Percentiles rank a stretch among this genome's conserved stretches.
Conservation (phyloP, 2,888 invertebrate genomes). For the Aphodius sticticus region DNA sequence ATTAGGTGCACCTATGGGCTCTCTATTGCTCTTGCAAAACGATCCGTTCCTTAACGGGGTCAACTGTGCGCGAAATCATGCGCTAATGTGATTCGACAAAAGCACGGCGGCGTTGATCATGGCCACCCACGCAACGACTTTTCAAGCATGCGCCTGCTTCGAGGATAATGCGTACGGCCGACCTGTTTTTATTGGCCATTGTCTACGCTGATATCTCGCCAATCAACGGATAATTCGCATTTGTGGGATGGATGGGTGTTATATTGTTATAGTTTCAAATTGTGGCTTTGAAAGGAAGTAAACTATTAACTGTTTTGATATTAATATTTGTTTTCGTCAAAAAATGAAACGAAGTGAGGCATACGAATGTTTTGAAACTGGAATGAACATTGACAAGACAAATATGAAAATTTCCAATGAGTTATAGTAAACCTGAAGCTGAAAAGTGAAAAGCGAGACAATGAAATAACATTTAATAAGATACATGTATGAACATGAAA, state of each 20-base stretch:
- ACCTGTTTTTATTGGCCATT: not conserved
- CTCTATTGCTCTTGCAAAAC: conserved; percentile 50
- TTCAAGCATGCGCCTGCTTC: not conserved
- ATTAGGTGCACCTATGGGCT: conserved; percentile 6
- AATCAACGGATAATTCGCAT: not conserved
- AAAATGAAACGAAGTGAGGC: no score
- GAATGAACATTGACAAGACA: no score
- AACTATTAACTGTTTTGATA: no score
- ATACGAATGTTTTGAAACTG: no score
- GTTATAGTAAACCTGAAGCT: no score
- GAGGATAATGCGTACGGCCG: not conserved
- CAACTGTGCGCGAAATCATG: conserved; percentile 55
- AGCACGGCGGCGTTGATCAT: conserved; percentile 45
- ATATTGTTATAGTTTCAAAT: not conserved
- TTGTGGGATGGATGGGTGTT: not conserved
- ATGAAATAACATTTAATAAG: no score
- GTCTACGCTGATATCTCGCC: not conserved
- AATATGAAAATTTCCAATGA: no score
- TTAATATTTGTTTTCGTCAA: no score
- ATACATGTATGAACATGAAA: no score
- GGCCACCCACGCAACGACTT: conserved; percentile 51
- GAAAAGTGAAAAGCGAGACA: no score
- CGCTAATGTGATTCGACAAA: conserved; percentile 50
- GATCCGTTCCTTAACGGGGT: conserved; percentile 53
- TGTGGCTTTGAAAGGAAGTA: no score